Conservation (phyloP, 2,888 invertebrate genomes). For the Nebria salina region DNA sequence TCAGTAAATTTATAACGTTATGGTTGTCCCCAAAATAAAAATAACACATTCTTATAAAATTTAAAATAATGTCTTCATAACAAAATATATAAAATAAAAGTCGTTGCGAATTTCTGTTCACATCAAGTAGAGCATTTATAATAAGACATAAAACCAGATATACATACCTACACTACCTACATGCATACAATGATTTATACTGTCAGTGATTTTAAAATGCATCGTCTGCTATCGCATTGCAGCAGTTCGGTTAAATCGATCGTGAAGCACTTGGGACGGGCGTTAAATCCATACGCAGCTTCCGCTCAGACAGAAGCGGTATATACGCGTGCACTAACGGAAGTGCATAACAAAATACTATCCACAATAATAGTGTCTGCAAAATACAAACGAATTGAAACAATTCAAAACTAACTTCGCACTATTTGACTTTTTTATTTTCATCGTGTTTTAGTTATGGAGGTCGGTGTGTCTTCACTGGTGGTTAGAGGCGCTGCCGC, state of each 20-base stretch:
- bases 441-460: neutral
- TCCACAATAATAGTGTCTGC: neutral
- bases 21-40: no score
- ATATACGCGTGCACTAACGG: neutral
- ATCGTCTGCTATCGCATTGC: conserved; percentile 45
- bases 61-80: no score
- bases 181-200: neutral
- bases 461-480: conserved; percentile 35
- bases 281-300: conserved; percentile 15
- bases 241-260: conserved; percentile 45
- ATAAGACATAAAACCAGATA: neutral
- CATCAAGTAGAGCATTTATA: neutral
- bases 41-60: no score
- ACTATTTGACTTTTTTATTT: neutral
- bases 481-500: conserved; percentile 43
- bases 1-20: no score
- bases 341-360: neutral
- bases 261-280: conserved; percentile 19
- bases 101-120: neutral
- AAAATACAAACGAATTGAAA: neutral
- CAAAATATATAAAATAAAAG: no score
- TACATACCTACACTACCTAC: neutral
- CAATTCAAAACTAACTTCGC: neutral
- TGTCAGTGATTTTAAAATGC: conserved; percentile 42
- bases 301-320: conserved; percentile 4